A percentile compares a stretch with the other conserved stretches of the same genome.
Evolutionary conservation across 2,113 vertebrate species (phyloP).

Genomic region (Hemiscyllium ocellatum): DNA sequence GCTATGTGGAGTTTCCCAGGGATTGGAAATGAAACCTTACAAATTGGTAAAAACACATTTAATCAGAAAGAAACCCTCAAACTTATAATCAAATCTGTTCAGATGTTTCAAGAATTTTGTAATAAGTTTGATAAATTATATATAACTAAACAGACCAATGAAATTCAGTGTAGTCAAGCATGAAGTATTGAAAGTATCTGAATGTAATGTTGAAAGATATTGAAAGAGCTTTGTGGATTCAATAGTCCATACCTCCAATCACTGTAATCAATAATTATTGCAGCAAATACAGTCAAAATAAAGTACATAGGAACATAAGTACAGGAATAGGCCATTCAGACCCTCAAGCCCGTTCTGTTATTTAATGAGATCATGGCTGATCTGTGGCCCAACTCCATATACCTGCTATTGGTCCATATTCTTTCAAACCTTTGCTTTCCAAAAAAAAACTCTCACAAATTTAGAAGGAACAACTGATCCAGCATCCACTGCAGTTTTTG

Average conservation of each 20-base stretch:
- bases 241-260: not conserved
- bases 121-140: not conserved
- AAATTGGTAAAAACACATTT: not conserved
- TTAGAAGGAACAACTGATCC: too few relatives aligned
- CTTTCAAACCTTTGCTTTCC: too few relatives aligned
- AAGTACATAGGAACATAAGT: not conserved
- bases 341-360: too few relatives aligned
- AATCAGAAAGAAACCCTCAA: not conserved
- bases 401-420: too few relatives aligned
- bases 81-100: not conserved
- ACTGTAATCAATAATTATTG: not conserved
- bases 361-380: too few relatives aligned
- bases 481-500: too few relatives aligned
- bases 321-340: too few relatives aligned
- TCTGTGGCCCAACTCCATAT: too few relatives aligned
- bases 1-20: not conserved
- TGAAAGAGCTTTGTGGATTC: not conserved
- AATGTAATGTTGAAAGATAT: not conserved
- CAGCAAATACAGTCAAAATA: not conserved
- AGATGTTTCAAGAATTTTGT: not conserved
- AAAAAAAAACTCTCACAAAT: too few relatives aligned
- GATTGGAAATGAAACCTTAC: not conserved
- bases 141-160: not conserved
- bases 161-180: not conserved
- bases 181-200: not conserved